Conservation (phyloP, 2,888 invertebrate genomes). For the Eilema depressum region DNA sequence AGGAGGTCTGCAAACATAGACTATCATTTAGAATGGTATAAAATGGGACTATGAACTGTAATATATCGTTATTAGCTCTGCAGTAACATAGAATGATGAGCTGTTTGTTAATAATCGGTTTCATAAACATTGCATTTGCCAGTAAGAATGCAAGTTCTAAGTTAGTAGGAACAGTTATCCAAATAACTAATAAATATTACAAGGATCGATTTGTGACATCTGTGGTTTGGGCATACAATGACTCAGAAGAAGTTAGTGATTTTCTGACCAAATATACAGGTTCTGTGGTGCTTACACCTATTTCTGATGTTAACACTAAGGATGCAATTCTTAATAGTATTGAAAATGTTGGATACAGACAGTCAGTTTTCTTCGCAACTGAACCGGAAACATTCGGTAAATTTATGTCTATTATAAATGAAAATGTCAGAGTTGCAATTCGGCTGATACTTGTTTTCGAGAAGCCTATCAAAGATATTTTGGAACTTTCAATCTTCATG, state of each 20-base stretch:
- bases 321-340: constrained; percentile 35
- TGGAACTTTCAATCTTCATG: constrained; percentile 48
- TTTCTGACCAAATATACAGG: constrained; percentile 58
- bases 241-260: constrained; percentile 42
- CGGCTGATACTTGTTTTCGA: constrained; percentile 59
- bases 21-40: constrained; percentile 3
- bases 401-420: constrained; percentile 54
- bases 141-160: constrained; percentile 21
- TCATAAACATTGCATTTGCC: constrained; percentile 15
- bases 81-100: constrained; percentile 15
- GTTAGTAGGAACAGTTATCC: constrained; percentile 52
- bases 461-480: constrained; percentile 29
- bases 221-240: constrained; percentile 56
- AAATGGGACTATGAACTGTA: neutral
- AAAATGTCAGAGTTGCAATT: constrained; percentile 52
- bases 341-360: constrained; percentile 50
- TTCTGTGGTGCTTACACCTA: constrained; percentile 47
- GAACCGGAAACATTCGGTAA: constrained; percentile 53
- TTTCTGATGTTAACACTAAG: constrained; percentile 36
- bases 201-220: constrained; percentile 49
- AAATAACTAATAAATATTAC: constrained; percentile 58
- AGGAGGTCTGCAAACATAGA: neutral
- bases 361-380: constrained; percentile 63
- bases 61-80: neutral
- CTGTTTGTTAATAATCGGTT: neutral